These are phyloP conservation scores for Planococcus citri DNA, from an alignment of 1,140 invertebrate species.

Conservation along the genomic window DNA sequence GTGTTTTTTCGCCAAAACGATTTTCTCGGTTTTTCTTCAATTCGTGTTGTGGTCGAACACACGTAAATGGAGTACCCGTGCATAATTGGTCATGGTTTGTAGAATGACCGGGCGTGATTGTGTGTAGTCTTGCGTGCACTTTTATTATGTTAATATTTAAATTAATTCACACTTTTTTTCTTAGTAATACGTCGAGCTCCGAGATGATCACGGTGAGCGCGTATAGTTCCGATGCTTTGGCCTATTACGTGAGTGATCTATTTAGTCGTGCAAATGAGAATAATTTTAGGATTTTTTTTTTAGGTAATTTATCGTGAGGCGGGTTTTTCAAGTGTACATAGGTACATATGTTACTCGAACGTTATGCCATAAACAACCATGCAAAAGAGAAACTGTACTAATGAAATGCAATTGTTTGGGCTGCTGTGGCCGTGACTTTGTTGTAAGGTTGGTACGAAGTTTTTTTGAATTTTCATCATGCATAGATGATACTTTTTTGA, in stretches of 20 bases:
- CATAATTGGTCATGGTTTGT: not conserved
- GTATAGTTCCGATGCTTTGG: not conserved
- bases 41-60: not conserved
- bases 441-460: not conserved
- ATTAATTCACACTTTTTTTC: not conserved
- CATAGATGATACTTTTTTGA: too few species aligned
- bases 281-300: not conserved
- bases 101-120: slow-evolving; percentile 5
- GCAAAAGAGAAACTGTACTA: not conserved
- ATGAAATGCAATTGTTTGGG: not conserved
- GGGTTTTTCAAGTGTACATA: not conserved
- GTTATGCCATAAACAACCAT: not conserved
- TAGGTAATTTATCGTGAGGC: not conserved
- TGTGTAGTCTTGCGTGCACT: slow-evolving; percentile 1
- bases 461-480: not conserved
- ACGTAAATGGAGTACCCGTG: not conserved
- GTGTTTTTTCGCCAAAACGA: not conserved
- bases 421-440: not conserved
- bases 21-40: not conserved
- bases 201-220: not conserved
- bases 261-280: not conserved
- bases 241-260: not conserved
- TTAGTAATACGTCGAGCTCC: too few species aligned
- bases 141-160: slow-evolving; percentile 9
- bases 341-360: not conserved